phyloP scores from a whole-genome alignment of 1,140 invertebrate genomes.

The Gryllus bimaculatus region DNA sequence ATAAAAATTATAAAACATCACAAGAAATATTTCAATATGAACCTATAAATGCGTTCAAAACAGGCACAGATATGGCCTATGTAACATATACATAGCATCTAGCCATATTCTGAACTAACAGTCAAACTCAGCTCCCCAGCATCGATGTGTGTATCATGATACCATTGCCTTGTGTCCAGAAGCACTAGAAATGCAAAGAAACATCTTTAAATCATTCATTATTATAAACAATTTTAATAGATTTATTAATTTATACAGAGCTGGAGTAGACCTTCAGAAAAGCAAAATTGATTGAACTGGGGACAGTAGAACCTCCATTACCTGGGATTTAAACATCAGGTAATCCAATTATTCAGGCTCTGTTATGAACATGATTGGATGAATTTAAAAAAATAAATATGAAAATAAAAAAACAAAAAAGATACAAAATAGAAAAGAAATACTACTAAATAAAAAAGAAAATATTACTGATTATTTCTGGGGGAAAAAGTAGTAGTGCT shows the following conservation, averaged over 20 bases:
- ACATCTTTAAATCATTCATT: conserved; percentile 15
- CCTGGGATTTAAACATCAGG: neutral
- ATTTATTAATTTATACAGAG: neutral
- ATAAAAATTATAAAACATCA: no score
- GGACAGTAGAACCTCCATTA: neutral
- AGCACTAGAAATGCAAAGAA: conserved; percentile 48
- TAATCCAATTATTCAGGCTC: neutral
- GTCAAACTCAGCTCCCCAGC: conserved; percentile 80
- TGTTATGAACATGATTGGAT: neutral
- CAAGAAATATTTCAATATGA: neutral
- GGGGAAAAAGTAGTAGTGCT: no score
- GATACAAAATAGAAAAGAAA: no score
- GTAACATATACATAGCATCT: conserved; percentile 25
- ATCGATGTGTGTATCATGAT: conserved; percentile 75
- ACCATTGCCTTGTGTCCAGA: conserved; percentile 87
- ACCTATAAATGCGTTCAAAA: neutral
- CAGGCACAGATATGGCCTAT: neutral
- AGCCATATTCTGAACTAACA: conserved; percentile 87
- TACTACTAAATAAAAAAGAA: no score
- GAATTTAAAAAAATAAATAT: neutral
- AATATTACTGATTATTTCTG: no score
- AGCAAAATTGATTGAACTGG: no score
- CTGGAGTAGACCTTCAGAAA: no score
- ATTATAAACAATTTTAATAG: neutral
- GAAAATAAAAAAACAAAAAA: no score